Conservation (phyloP, 1,140 invertebrate genomes). For the Brachionus manjavacas region DNA sequence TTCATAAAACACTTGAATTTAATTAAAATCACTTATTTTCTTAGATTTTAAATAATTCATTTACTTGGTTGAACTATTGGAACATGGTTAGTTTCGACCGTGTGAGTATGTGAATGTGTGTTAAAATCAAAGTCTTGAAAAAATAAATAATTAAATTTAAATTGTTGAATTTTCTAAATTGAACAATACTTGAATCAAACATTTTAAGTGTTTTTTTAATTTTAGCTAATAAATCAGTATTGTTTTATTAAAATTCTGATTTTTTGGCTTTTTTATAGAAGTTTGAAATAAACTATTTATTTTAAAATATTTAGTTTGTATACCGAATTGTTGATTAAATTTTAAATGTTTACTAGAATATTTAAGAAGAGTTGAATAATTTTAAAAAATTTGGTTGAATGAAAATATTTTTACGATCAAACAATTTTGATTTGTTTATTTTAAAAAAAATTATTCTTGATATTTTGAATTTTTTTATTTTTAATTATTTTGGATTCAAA, state of each 20-base stretch:
- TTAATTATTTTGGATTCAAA: too few species aligned
- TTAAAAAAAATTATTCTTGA: too few species aligned
- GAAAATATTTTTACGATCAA: too few species aligned
- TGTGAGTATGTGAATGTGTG: not conserved
- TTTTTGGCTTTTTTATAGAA: not conserved
- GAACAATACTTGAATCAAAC: not conserved
- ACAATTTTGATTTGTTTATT: not conserved
- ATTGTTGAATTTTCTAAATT: not conserved
- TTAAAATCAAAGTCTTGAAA: conserved; percentile 20
- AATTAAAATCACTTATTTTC: not conserved
- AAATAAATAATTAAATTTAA: not conserved
- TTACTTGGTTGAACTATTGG: not conserved
- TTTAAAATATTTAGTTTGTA: not conserved
- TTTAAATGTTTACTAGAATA: not conserved
- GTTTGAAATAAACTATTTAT: not conserved
- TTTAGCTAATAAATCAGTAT: not conserved
- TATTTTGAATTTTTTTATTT: too few species aligned
- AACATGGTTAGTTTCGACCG: not conserved
- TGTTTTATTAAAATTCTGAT: not conserved
- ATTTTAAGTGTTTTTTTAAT: not conserved
- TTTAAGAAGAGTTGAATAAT: too few species aligned
- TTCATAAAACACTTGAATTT: not conserved
- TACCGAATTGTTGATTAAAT: not conserved
- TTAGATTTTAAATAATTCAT: not conserved
- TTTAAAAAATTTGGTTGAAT: too few species aligned